phyloP scores from a whole-genome alignment of 2,113 vertebrate genomes.

The Mionectes macconnelli region DNA sequence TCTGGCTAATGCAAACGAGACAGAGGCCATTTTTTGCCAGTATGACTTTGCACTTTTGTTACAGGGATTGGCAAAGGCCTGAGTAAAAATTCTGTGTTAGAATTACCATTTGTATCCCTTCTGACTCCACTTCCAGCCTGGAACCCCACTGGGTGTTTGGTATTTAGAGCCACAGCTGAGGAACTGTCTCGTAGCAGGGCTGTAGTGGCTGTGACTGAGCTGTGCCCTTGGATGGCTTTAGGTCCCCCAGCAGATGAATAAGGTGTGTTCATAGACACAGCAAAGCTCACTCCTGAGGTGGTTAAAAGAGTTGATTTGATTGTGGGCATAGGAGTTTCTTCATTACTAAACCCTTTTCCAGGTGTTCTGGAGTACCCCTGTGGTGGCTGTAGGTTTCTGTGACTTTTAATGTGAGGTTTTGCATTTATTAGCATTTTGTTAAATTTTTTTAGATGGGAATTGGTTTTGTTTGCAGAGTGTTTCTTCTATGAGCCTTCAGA shows the following conservation, averaged over 20 bases:
- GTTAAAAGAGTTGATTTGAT: not conserved
- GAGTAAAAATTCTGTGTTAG: not conserved
- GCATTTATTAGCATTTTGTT: not conserved
- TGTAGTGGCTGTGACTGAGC: not conserved
- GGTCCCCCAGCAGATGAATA: not conserved
- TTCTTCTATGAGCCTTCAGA: not conserved
- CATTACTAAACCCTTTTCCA: not conserved
- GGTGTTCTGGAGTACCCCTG: fast-evolving
- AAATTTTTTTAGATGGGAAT: not conserved
- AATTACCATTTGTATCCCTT: not conserved
- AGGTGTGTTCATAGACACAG: not conserved
- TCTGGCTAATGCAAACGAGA: not conserved
- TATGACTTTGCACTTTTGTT: not conserved
- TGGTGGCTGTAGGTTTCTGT: not conserved
- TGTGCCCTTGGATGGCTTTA: not conserved
- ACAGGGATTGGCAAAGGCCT: not conserved
- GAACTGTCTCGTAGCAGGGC: no score
- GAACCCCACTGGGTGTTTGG: not conserved
- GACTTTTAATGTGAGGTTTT: not conserved
- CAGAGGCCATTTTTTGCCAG: not conserved
- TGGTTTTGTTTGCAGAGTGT: not conserved
- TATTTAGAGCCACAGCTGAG: not conserved
- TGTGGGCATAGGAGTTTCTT: not conserved
- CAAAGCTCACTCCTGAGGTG: not conserved
- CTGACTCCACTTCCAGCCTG: not conserved